Base-by-base conservation (phyloP, 2,113 vertebrate species). In the Colius striatus region DNA sequence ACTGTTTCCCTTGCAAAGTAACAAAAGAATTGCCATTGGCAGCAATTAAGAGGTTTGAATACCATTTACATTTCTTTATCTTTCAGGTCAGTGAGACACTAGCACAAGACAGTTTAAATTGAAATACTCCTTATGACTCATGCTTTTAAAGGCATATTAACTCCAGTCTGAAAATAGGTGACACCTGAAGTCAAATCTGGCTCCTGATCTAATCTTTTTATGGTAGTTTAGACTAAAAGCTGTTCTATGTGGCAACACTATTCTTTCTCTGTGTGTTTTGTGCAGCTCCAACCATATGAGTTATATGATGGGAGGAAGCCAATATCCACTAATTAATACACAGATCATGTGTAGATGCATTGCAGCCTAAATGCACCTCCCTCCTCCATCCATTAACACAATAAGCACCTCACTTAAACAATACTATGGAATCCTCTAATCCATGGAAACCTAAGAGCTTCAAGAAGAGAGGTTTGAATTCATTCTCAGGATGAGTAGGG, bases 41-140 rank as follows among this genome's bases (percentile, higher is more conserved):
- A 93, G 67, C 94, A 97, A 96, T 97, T 96, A 97, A 91, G 84
- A 81, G 41, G 55, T 78, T 89, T 95, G 77, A 92, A 93, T 65
- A 70, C 80, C 45, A 91, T 94, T 97, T 98, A 96, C 85, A 96
- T 94, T 95, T 90, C 74, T 94, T 95, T 95, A 90, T 91, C 83
- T 94, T 94, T 92, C 50, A 84, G 94, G 94, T 96, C 96, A 95
- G 81, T 79, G 53, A 96, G 87, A 88, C 73, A 57, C 43, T 82
- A 65, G 53, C 73, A 74, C 41, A 90, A 85, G 86, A 66, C 62
- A 76, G 41, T 88, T 94, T 95, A 90, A 96, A 95, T 66, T 90
- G 76, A 94, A 96, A 94, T 68, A 77, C 74, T 80, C 10, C 65
- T 95, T 96, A 41, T 92, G 82, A 94, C 86, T 89, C 82, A 43